Percentiles rank a stretch among this genome's conserved stretches.
phyloP scores from a whole-genome alignment of 1,140 invertebrate genomes.

The Bombus soroeensis region DNA sequence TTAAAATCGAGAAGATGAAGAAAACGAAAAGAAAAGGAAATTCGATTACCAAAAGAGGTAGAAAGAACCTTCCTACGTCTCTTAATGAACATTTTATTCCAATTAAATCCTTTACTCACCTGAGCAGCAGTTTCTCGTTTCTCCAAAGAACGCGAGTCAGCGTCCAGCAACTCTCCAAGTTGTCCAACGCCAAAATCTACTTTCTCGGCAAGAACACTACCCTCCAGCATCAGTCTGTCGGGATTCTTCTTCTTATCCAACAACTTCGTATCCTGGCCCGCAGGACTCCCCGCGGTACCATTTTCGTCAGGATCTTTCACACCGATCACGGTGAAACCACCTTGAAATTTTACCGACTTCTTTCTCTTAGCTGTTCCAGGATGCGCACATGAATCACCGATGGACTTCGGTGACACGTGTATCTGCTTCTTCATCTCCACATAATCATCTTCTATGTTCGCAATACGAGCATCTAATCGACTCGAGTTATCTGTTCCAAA shows the following conservation, averaged over 20 bases:
- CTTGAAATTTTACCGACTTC: slow-evolving; percentile 77
- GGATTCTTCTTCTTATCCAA: slow-evolving; percentile 39
- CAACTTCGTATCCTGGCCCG: neutral
- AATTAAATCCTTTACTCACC: slow-evolving; percentile 29
- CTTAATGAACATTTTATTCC: neutral
- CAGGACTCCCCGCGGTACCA: neutral
- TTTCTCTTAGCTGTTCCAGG: slow-evolving; percentile 47
- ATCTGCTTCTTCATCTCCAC: too few relatives aligned
- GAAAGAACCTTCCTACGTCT: neutral
- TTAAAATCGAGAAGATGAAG: neutral
- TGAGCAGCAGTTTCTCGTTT: slow-evolving; percentile 44
- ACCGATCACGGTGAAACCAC: slow-evolving; percentile 68
- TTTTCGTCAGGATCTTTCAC: slow-evolving; percentile 30
- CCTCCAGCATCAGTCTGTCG: slow-evolving; percentile 1
- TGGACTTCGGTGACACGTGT: neutral
- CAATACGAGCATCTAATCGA: neutral
- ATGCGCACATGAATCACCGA: neutral
- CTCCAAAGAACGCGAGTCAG: slow-evolving; percentile 18
- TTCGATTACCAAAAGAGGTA: neutral
- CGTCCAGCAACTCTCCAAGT: slow-evolving; percentile 2
- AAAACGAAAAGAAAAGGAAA: neutral
- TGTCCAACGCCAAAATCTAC: neutral
- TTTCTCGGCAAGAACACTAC: neutral
- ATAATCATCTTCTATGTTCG: neutral
- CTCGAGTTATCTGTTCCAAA: neutral